Conservation (phyloP, 2,113 vertebrate species). For the Colaptes auratus region DNA sequence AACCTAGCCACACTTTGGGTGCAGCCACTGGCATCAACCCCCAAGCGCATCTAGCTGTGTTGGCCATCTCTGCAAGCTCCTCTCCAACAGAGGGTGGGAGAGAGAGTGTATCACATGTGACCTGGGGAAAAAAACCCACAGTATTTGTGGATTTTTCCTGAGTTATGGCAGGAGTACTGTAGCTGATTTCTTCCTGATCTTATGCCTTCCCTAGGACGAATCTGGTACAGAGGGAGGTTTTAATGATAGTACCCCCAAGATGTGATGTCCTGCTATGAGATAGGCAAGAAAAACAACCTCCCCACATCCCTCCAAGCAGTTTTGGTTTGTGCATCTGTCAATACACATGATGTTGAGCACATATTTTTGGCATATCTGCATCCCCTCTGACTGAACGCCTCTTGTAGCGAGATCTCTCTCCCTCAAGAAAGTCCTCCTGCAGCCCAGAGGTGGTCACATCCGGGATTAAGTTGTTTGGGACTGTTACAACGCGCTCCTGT, state of each 20-base stretch:
- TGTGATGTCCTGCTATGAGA: not conserved
- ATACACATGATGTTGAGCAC: too few species aligned
- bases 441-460: fast-evolving
- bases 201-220: not conserved
- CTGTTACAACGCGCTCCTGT: fast-evolving
- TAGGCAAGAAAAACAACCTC: not conserved
- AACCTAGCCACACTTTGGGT: not conserved
- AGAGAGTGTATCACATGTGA: not conserved
- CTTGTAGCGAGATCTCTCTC: not conserved
- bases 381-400: not conserved
- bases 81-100: not conserved
- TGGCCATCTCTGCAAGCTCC: not conserved
- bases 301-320: not conserved
- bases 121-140: not conserved
- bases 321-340: not conserved
- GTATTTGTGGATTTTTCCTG: not conserved
- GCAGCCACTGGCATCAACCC: not conserved
- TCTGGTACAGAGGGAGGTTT: not conserved
- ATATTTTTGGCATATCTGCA: not conserved
- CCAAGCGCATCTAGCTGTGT: not conserved
- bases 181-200: not conserved
- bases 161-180: not conserved
- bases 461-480: not conserved
- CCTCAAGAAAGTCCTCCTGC: not conserved
- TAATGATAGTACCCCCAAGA: fast-evolving